phyloP scores from a whole-genome alignment of 2,113 vertebrate genomes.

The Megaceryle maxima region DNA sequence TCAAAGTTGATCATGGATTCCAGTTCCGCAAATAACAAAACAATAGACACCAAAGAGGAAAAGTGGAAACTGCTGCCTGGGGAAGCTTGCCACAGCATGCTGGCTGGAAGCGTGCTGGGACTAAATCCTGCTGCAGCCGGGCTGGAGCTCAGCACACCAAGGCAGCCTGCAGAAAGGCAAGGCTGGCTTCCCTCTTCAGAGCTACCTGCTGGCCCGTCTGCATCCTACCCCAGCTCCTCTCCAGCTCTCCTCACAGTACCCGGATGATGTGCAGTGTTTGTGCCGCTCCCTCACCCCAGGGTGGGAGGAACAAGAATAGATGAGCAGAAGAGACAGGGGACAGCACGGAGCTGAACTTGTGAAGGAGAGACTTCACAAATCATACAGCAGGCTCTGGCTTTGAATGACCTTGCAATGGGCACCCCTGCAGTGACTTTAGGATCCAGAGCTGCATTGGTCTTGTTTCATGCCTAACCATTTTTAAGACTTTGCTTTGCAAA shows the following conservation, averaged over 20 bases:
- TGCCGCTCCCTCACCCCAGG: not conserved
- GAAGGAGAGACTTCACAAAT: not conserved
- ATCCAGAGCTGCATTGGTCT: not conserved
- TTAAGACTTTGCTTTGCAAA: not conserved
- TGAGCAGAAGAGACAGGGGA: not conserved
- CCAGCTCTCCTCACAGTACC: not conserved
- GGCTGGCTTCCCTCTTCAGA: fast-evolving
- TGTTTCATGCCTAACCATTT: not conserved
- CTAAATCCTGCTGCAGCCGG: not conserved
- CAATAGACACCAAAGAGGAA: constrained; percentile 55
- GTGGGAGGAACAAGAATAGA: not conserved
- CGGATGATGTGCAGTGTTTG: fast-evolving
- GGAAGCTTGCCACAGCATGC: constrained; percentile 3
- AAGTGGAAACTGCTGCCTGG: constrained; percentile 55
- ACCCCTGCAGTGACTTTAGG: not conserved
- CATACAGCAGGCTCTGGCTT: not conserved
- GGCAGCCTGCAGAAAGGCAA: not conserved
- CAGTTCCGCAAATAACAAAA: constrained; percentile 41
- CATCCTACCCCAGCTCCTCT: not conserved
- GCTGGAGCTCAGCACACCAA: not conserved
- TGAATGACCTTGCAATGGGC: not conserved
- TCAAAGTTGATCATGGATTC: not conserved
- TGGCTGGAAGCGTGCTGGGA: not conserved
- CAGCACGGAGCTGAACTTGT: not conserved
- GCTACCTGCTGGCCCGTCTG: not conserved